These are phyloP conservation scores for Aphelinus atriplicis DNA, from an alignment of 1,140 invertebrate genomes.

Conservation along the genomic window DNA sequence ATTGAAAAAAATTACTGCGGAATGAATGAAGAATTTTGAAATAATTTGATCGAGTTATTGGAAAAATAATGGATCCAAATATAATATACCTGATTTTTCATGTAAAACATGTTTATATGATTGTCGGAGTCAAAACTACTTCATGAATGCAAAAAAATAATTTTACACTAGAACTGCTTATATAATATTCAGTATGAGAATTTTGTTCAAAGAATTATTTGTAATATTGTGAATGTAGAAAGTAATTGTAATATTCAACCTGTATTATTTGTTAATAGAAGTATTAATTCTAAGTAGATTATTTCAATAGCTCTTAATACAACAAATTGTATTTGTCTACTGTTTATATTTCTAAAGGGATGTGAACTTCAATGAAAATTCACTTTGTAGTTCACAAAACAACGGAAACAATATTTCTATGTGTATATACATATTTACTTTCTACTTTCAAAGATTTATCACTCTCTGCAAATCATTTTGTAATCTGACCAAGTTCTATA, in stretches of 20 bases:
- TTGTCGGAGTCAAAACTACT: slow-evolving; percentile 26
- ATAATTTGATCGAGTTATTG: slow-evolving; percentile 12
- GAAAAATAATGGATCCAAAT: slow-evolving; percentile 6
- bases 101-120: slow-evolving; percentile 13
- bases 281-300: slow-evolving; percentile 8
- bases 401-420: neutral
- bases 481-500: neutral
- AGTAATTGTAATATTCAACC: slow-evolving; percentile 29
- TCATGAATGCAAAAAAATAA: slow-evolving; percentile 25
- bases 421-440: neutral
- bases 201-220: slow-evolving; percentile 5
- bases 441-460: neutral
- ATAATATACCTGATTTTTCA: slow-evolving; percentile 1
- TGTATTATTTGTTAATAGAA: slow-evolving; percentile 14
- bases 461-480: neutral
- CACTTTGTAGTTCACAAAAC: neutral
- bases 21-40: slow-evolving; percentile 8
- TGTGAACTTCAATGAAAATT: slow-evolving; percentile 25
- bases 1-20: slow-evolving; percentile 11
- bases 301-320: neutral
- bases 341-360: slow-evolving; percentile 22
- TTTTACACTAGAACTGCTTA: neutral
- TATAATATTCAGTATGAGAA: slow-evolving; percentile 4
- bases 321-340: slow-evolving; percentile 11
- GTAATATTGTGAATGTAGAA: slow-evolving; percentile 16